These are phyloP conservation scores for Saxidomus purpurata DNA, from an alignment of 1,140 invertebrate genomes.

Conservation along the genomic window DNA sequence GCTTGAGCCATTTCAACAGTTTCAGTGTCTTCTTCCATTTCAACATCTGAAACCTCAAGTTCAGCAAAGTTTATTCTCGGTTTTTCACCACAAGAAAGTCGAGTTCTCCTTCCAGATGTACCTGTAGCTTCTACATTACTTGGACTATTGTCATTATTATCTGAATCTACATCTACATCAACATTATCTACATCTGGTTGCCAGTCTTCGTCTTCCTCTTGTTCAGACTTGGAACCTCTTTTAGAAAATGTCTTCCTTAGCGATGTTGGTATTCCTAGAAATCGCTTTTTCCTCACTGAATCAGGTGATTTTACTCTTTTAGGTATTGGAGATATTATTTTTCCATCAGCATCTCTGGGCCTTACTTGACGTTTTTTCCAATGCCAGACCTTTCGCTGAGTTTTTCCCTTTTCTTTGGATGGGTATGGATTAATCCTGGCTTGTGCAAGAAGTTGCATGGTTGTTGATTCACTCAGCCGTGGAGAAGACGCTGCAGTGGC, in stretches of 20 bases:
- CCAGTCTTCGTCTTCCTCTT: not conserved
- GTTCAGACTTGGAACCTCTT: not conserved
- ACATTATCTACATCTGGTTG: not conserved
- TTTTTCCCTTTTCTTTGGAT: not conserved
- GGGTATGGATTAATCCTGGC: conserved; percentile 25
- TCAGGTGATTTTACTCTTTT: not conserved
- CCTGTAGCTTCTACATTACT: not conserved
- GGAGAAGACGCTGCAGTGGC: not conserved
- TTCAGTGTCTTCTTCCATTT: conserved; percentile 31
- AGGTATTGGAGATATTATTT: conserved; percentile 10
- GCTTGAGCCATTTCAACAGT: not conserved
- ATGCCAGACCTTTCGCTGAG: conserved; percentile 25
- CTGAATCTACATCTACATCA: not conserved
- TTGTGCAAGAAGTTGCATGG: conserved; percentile 23
- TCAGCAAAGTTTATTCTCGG: conserved; percentile 61
- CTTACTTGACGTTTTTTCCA: conserved; percentile 49
- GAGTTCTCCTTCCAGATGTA: not conserved
- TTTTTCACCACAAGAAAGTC: conserved; percentile 43
- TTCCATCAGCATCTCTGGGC: conserved; percentile 37
- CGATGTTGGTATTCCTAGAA: not conserved
- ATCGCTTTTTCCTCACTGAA: not conserved
- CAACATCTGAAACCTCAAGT: conserved; percentile 52
- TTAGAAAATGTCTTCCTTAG: conserved; percentile 24
- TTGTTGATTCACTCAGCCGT: conserved; percentile 1
- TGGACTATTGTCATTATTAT: not conserved